Evolutionary conservation across 2,113 vertebrate genomes (phyloP), one percentile per base, ranked within the genome.

Genomic region (Psettodes erumei): DNA sequence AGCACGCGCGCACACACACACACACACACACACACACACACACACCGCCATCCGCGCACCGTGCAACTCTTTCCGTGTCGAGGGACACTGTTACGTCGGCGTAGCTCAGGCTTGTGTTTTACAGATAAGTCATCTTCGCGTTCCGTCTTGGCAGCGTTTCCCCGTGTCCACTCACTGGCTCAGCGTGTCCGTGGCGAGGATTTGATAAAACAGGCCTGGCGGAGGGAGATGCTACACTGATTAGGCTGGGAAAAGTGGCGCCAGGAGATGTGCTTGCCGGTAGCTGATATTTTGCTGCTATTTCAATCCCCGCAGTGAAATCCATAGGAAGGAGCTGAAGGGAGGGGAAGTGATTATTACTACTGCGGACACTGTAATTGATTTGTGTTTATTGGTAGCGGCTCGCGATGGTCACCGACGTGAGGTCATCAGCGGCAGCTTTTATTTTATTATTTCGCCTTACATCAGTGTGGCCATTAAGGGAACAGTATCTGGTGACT

Each of bases 181-280:
- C 10, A 78, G 74, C 73, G 66, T 71, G 32, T 78, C 50, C 28
- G 30, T 69, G 48, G 43, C 62, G 32, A 35, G 60, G 35, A 51
- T 54, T 63, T 71, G 61, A 68, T 71, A 13, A 64, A 82, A 66
- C 32, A 37, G 18, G 27, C 63, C 75, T 83, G 58, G 65, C 59
- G 79, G 15, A 65, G 76, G 61, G 6, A 69, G 58, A 37, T 37
- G 13, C 37, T 58, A 45, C n/a, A n/a, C 60, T 83, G 54, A 78
- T 66, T 73, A 42, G 53, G 32, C 61, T 62, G 43, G 66, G n/a
- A 74, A 68, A 81, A 62, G 1, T 85, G 85, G 78, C 74, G 64
- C 23, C 7, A 30, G 32, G 19, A 75, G 75, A 65, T 75, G 62
- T 73, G 76, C 45, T 73, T 67, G 18, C 48, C n/a, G n/a, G n/a